phyloP scores from a whole-genome alignment of 2,888 invertebrate genomes.

The Odontocerum albicorne region DNA sequence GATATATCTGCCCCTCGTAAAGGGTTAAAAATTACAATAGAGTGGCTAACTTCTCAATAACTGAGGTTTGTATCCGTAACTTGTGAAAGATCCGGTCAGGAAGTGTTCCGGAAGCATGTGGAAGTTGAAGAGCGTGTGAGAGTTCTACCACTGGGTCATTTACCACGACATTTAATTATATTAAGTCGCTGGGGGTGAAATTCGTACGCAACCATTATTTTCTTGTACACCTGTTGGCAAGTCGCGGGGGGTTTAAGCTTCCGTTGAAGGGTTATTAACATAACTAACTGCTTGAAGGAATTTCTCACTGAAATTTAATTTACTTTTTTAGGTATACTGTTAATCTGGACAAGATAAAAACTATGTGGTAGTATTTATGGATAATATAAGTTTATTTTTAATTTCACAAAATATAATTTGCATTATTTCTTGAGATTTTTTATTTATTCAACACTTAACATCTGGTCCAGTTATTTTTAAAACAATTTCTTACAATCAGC shows the following conservation, averaged over 20 bases:
- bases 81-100: conserved; percentile 30
- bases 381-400: no score
- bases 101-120: conserved; percentile 27
- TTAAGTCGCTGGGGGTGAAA: neutral
- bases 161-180: conserved; percentile 10
- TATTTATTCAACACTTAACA: no score
- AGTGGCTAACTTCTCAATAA: neutral
- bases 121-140: conserved; percentile 17
- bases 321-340: no score
- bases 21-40: neutral
- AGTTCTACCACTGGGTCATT: no score
- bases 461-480: no score
- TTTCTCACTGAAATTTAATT: neutral
- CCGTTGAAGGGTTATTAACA: conserved; percentile 3
- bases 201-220: neutral
- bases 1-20: no score
- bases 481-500: no score
- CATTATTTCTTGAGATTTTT: no score
- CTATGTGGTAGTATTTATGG: no score
- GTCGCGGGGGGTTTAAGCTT: neutral
- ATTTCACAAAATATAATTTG: no score
- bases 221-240: conserved; percentile 13
- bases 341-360: no score
- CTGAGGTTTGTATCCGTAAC: conserved; percentile 14
- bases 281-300: neutral